phyloP scores from a whole-genome alignment of 2,888 invertebrate species.

The Brassicogethes aeneus region DNA sequence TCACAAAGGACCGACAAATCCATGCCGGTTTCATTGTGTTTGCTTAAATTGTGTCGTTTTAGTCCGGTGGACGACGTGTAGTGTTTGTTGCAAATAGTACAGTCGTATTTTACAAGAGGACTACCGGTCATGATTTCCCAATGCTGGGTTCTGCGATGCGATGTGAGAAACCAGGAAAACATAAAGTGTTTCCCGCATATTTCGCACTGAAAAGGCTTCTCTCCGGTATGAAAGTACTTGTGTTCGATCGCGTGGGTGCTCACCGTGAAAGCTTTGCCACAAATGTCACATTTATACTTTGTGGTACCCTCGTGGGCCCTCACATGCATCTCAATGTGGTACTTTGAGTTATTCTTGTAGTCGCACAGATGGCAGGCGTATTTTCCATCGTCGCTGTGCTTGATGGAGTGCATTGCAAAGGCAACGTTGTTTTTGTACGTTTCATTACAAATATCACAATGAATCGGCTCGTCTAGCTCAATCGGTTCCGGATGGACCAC shows the following conservation, averaged over 20 bases:
- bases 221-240: conserved; percentile 33
- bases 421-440: conserved; percentile 40
- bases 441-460: conserved; percentile 47
- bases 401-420: conserved; percentile 30
- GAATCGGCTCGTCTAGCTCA: conserved; percentile 36
- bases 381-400: conserved; percentile 28
- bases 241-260: conserved; percentile 32
- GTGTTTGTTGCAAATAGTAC: conserved; percentile 43
- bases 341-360: conserved; percentile 29
- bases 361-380: conserved; percentile 34
- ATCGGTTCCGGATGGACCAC: conserved; percentile 20
- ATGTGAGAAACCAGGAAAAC: conserved; percentile 42
- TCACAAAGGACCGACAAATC: conserved; percentile 42
- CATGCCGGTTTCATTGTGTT: conserved; percentile 34
- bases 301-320: conserved; percentile 40
- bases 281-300: conserved; percentile 36
- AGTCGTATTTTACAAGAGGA: conserved; percentile 36
- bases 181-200: conserved; percentile 46
- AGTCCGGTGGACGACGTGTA: conserved; percentile 36
- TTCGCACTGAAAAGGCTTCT: conserved; percentile 46
- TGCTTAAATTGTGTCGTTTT: conserved; percentile 37
- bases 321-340: conserved; percentile 37
- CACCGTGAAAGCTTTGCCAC: conserved; percentile 32
- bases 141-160: conserved; percentile 43
- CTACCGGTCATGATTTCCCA: conserved; percentile 38